Percentiles rank a stretch among this genome's conserved stretches.
These are phyloP conservation scores for Phasianus colchicus DNA, from an alignment of 2,113 vertebrate genomes.

Conservation along the genomic window DNA sequence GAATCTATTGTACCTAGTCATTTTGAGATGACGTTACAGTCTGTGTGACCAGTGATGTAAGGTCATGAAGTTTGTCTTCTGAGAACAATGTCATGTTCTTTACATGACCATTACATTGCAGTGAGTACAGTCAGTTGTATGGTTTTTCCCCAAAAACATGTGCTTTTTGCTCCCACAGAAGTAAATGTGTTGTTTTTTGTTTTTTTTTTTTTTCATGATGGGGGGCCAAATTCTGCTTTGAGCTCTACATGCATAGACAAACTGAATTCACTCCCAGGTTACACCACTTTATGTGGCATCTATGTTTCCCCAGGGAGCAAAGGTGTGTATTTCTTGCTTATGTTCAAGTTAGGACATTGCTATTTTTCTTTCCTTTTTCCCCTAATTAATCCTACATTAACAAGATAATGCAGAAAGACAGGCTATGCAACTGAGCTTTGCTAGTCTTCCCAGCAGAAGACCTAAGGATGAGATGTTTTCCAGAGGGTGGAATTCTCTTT, in stretches of 20 bases:
- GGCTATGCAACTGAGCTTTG: neutral
- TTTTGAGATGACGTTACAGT: neutral
- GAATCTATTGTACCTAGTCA: neutral
- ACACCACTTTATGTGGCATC: neutral
- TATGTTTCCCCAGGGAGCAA: neutral
- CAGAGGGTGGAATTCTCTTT: neutral
- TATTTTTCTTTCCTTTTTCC: neutral
- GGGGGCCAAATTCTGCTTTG: neutral
- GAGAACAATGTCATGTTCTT: neutral
- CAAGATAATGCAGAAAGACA: neutral
- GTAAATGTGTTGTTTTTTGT: neutral
- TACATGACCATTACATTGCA: fast-evolving
- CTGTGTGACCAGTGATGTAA: fast-evolving
- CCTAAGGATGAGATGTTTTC: neutral
- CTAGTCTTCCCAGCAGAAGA: neutral
- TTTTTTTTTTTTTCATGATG: neutral
- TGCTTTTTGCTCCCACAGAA: neutral
- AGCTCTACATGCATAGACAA: neutral
- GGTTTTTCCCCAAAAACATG: neutral
- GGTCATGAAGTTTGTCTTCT: neutral
- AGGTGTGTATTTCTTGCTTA: neutral
- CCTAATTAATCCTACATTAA: neutral
- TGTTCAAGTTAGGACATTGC: neutral
- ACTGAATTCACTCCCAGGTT: neutral
- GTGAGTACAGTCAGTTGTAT: neutral